Conservation (phyloP, 2,113 vertebrate genomes). For the Illadopsis cleaveri region DNA sequence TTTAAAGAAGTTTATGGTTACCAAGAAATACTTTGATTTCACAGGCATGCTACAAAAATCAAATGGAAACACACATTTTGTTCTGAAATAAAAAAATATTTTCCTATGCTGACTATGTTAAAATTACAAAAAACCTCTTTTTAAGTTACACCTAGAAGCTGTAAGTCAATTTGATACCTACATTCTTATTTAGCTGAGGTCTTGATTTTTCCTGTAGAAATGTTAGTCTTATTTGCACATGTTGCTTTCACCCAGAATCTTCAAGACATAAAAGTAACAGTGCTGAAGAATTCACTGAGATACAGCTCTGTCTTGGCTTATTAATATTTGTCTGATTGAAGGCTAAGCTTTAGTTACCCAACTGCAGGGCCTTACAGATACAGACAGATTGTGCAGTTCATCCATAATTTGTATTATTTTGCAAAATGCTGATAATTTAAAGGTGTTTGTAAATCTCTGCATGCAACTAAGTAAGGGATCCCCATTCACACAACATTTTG, state of each 20-base stretch:
- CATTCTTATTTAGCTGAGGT: neutral
- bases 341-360: neutral
- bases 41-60: neutral
- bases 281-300: neutral
- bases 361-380: neutral
- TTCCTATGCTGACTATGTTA: neutral
- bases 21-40: neutral
- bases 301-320: neutral
- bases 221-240: neutral
- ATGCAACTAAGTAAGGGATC: neutral
- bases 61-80: neutral
- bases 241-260: neutral
- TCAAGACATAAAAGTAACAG: neutral
- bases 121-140: neutral
- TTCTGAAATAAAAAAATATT: neutral
- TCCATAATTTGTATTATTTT: neutral
- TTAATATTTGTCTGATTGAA: neutral
- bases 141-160: neutral
- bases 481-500: neutral
- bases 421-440: neutral
- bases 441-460: neutral
- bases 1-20: neutral
- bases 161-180: neutral
- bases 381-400: neutral
- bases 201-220: neutral